Percentiles rank a stretch among this genome's conserved stretches.
Evolutionary conservation across 2,797 vertebrate genomes (phyloP).

Genomic region (Chaetodon trifasciatus): DNA sequence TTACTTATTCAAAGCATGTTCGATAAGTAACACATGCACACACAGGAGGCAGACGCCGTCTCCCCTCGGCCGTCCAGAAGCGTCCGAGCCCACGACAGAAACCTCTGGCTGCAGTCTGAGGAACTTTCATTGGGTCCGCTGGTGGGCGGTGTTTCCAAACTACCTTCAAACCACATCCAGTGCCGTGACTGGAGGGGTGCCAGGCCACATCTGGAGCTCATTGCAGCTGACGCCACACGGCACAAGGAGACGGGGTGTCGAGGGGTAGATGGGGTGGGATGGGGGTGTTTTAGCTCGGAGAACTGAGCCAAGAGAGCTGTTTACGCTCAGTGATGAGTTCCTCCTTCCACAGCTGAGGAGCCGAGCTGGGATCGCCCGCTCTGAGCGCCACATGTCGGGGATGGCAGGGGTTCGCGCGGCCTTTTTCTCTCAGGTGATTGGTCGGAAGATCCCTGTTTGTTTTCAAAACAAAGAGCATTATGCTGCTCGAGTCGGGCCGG

Average conservation of each 20-base stretch:
- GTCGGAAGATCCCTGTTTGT: constrained; percentile 14
- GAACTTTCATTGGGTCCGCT: constrained; percentile 84
- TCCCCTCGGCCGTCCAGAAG: constrained; percentile 19
- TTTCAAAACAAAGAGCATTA: constrained; percentile 57
- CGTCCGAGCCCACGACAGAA: constrained; percentile 39
- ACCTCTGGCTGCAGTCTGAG: constrained; percentile 68
- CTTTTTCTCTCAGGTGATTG: constrained; percentile 17
- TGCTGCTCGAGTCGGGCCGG: constrained; percentile 60
- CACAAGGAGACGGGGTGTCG: constrained; percentile 77
- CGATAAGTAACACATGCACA: constrained; percentile 70
- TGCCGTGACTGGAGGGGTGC: constrained; percentile 81
- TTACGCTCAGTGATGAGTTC: constrained; percentile 75
- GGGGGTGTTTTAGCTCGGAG: constrained; percentile 62
- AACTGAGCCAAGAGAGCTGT: constrained; percentile 73
- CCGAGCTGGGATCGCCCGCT: constrained; percentile 47
- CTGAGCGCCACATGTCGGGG: constrained; percentile 53
- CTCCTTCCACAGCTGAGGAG: constrained; percentile 63
- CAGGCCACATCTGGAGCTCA: constrained; percentile 88
- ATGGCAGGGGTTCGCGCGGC: constrained; percentile 32
- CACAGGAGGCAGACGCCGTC: constrained; percentile 38
- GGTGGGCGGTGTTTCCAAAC: constrained; percentile 85
- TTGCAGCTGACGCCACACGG: constrained; percentile 87
- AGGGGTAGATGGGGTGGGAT: constrained; percentile 51
- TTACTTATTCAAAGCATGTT: constrained; percentile 60
- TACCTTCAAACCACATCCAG: constrained; percentile 87